phyloP scores from a whole-genome alignment of 2,888 invertebrate species.

The Cantharis nigra region DNA sequence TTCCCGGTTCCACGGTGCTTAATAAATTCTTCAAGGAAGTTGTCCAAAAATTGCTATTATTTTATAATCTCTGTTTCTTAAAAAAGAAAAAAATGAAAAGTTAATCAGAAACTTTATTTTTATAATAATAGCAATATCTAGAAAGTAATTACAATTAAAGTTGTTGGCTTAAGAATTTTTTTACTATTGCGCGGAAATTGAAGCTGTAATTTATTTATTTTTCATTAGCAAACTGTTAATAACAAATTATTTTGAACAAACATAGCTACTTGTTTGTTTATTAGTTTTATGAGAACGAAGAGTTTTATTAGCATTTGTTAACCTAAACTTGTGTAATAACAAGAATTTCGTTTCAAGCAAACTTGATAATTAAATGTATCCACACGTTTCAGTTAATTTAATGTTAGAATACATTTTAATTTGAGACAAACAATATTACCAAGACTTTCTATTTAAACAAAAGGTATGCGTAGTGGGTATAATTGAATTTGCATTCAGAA shows the following conservation, averaged over 20 bases:
- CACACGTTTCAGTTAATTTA: neutral
- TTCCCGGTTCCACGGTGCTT: slow-evolving; percentile 33
- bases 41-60: neutral
- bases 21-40: slow-evolving; percentile 19
- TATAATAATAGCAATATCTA: neutral
- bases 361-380: neutral
- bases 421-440: slow-evolving; percentile 1
- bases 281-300: neutral
- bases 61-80: neutral
- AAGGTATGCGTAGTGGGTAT: slow-evolving; percentile 20
- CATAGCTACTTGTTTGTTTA: neutral
- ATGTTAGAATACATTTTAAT: neutral
- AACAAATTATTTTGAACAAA: neutral
- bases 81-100: neutral
- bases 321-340: neutral
- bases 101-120: neutral
- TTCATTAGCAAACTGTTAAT: neutral
- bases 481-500: slow-evolving; percentile 29
- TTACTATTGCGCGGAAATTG: neutral
- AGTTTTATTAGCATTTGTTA: neutral
- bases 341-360: neutral
- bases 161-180: too few relatives aligned
- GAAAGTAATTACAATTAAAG: neutral
- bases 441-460: slow-evolving; percentile 18
- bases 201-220: neutral